Base-by-base conservation (phyloP, 2,888 invertebrate species). In the Lasioglossum pauxillum region DNA sequence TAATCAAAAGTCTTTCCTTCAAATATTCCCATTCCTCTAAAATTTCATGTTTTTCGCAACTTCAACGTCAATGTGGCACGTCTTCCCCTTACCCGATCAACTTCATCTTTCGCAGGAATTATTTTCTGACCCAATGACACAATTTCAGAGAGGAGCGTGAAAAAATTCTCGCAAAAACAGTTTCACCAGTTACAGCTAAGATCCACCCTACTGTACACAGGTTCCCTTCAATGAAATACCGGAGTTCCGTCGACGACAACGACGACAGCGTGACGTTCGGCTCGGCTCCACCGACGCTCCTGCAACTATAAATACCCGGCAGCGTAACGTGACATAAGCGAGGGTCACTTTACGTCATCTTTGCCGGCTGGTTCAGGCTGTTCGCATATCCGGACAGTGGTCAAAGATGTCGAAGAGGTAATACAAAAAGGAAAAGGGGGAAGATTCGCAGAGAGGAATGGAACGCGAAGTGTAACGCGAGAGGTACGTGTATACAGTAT, bases 341-440 rank as follows among this genome's bases (percentile, higher is more conserved):
- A 69, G 75, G 73, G 82, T 86, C 86, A 71, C 31, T 86, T 79
- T 79, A 86, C 86, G 82, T 86, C 86, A 86, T 86, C 76, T 31
- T 46, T 14, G 53, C 60, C n/a, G 27, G 41, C 31, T 41, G n/a
- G 10, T n/a, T 60, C 44, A 23, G 46, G 67, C 64, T 64, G 49
- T 23, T 41, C 14, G n/a, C 71, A 46, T n/a, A 10, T 53, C 19
- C n/a, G 57, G 35, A 27, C 27, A 53, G 10, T 12, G 27, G 41
- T 27, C 27, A 69, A 60, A 31, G 57, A 53, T 69, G 41, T 4
- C 35, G 75, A 38, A 27, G 71, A 67, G n/a, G 71, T 31, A 82
- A 79, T 53, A 57, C 38, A 71, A 46, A 77, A 73, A 78, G 23
- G 8, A 19, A 72, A 49, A 14, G 60, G 35, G 38, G 27, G 27